A percentile compares a stretch with the other conserved stretches of the same genome.
phyloP scores from a whole-genome alignment of 2,113 vertebrate genomes.

The Psittacula cyanocephala region DNA sequence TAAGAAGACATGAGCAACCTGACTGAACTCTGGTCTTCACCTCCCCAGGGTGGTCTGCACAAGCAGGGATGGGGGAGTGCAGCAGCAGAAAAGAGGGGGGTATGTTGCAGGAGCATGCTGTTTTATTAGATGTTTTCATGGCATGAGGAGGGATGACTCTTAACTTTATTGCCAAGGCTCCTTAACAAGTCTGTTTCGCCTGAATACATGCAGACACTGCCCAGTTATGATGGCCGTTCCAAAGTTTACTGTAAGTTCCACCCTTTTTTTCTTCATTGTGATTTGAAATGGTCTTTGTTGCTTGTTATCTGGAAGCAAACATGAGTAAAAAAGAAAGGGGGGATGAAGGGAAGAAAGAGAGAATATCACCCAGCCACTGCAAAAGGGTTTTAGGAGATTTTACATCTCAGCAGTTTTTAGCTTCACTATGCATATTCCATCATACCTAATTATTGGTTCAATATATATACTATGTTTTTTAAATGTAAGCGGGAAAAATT shows the following conservation, averaged over 20 bases:
- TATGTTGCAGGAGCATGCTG: not conserved
- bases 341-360: not conserved
- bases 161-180: not conserved
- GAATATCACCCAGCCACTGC: not conserved
- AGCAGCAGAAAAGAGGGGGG: not conserved
- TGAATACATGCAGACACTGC: not conserved
- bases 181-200: not conserved
- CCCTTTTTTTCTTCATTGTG: not conserved
- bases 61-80: not conserved
- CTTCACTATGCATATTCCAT: not conserved
- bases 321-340: accelerated
- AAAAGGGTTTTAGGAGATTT: constrained; percentile 19
- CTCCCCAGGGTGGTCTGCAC: not conserved
- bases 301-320: not conserved
- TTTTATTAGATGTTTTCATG: not conserved
- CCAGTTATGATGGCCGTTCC: not conserved
- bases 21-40: not conserved
- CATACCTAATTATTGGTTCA: constrained; percentile 33
- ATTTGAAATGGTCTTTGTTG: not conserved
- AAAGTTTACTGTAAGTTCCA: not conserved
- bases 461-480: constrained; percentile 39
- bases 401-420: constrained; percentile 29
- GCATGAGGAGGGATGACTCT: not conserved
- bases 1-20: not conserved
- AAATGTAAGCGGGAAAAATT: constrained; percentile 19